Conservation (phyloP, 2,888 invertebrate species). For the Odontocerum albicorne region DNA sequence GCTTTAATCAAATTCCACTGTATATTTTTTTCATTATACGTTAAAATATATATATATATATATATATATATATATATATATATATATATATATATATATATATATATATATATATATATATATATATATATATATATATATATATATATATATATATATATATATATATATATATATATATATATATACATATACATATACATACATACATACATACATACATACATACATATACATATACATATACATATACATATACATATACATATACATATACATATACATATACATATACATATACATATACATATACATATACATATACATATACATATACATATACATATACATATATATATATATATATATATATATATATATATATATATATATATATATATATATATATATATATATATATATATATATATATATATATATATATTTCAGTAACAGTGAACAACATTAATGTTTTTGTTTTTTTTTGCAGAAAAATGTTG, state of each 20-base stretch:
- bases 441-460: background rate
- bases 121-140: constrained; percentile 7
- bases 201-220: background rate
- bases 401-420: background rate
- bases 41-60: too few species aligned
- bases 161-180: constrained; percentile 7
- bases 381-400: background rate
- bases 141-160: constrained; percentile 7
- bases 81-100: too few species aligned
- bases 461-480: too few species aligned
- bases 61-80: too few species aligned
- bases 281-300: background rate
- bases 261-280: background rate
- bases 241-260: background rate
- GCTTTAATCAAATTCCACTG: too few species aligned
- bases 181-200: background rate
- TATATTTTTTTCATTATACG: too few species aligned
- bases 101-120: constrained; percentile 4
- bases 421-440: background rate
- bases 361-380: background rate
- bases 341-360: background rate
- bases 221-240: background rate
- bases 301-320: background rate
- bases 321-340: background rate
- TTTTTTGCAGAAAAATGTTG: too few species aligned